Conservation (phyloP, 2,797 vertebrate species). For the Apogon talboti region DNA sequence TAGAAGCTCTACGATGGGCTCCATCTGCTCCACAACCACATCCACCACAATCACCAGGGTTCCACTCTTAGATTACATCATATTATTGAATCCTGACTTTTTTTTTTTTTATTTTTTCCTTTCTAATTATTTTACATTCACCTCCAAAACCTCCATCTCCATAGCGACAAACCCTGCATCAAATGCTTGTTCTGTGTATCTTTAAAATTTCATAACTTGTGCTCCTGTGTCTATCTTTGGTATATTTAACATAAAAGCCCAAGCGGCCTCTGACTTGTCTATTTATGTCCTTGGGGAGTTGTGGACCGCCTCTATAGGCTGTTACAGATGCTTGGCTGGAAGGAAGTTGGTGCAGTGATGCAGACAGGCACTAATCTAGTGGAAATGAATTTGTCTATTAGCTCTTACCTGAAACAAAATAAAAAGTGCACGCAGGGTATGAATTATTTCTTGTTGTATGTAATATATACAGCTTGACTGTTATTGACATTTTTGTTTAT, state of each 20-base stretch:
- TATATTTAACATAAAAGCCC: constrained; percentile 61
- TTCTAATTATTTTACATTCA: background rate
- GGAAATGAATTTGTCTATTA: too few species aligned
- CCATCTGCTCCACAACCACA: constrained; percentile 34
- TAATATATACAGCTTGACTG: too few species aligned
- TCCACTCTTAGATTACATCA: constrained; percentile 47
- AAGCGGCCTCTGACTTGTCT: constrained; percentile 47
- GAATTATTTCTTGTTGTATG: too few species aligned
- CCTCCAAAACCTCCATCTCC: constrained; percentile 49
- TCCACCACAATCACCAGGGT: constrained; percentile 22
- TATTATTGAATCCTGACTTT: constrained; percentile 42
- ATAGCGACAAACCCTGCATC: constrained; percentile 55
- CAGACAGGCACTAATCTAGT: too few species aligned
- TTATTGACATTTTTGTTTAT: too few species aligned
- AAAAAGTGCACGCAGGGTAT: too few species aligned
- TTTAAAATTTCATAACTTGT: constrained; percentile 64
- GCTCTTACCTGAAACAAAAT: too few species aligned
- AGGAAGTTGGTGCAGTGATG: too few species aligned
- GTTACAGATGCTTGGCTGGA: background rate
- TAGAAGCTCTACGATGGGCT: constrained; percentile 31
- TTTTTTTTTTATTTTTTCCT: background rate
- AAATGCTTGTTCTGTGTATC: constrained; percentile 64
- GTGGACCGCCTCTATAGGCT: constrained; percentile 20
- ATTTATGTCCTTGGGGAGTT: constrained; percentile 47
- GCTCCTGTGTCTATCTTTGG: constrained; percentile 28